These are phyloP conservation scores for Philaethria dido DNA, from an alignment of 2,888 invertebrate species.

Conservation along the genomic window DNA sequence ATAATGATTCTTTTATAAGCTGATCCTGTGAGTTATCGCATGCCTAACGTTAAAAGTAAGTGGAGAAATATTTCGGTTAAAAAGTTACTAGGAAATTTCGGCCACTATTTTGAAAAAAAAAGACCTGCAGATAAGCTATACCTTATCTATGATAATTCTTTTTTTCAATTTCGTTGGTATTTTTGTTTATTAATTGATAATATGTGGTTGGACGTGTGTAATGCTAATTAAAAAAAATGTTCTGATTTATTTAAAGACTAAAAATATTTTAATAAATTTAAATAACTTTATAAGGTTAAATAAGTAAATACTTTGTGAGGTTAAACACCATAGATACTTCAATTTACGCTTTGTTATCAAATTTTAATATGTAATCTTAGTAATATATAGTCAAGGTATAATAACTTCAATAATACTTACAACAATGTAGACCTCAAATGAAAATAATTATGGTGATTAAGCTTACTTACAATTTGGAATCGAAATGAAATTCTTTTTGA, in stretches of 20 bases:
- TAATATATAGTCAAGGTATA: no score
- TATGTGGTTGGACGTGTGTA: constrained; percentile 45
- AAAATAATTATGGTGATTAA: constrained; percentile 33
- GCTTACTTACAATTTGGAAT: constrained; percentile 33
- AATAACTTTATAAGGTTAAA: not conserved
- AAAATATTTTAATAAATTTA: not conserved
- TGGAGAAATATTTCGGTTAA: not conserved
- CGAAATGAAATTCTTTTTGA: constrained; percentile 7
- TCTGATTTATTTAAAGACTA: not conserved
- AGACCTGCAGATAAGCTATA: not conserved
- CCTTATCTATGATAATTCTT: no score
- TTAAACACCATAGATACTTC: constrained; percentile 34
- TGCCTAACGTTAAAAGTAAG: not conserved
- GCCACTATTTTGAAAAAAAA: not conserved
- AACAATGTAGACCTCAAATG: not conserved
- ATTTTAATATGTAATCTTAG: no score
- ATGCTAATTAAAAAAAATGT: not conserved
- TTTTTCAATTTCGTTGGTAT: no score
- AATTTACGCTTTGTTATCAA: not conserved
- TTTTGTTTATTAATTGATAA: constrained; percentile 34
- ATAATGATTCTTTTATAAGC: not conserved
- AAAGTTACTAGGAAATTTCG: not conserved
- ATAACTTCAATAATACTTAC: no score
- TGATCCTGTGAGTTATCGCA: not conserved
- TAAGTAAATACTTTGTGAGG: constrained; percentile 31